phyloP scores from a whole-genome alignment of 2,888 invertebrate genomes.

The Apamea anceps region DNA sequence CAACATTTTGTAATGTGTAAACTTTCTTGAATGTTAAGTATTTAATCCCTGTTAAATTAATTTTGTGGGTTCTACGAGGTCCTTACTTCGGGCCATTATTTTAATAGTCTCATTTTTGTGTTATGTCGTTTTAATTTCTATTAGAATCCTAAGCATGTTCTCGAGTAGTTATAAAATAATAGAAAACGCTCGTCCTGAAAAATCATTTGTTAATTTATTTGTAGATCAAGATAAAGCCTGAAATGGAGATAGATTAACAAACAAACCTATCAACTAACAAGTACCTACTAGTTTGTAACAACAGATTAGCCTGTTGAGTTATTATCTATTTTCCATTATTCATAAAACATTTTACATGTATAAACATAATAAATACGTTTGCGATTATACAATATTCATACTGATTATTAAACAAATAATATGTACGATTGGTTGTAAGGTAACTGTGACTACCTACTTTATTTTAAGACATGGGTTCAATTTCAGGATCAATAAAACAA shows the following conservation, averaged over 20 bases:
- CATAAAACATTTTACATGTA: constrained; percentile 54
- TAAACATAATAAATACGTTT: constrained; percentile 50
- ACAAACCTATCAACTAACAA: constrained; percentile 7
- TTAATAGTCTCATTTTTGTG: not conserved
- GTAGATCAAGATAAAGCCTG: not conserved
- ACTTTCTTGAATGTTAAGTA: not conserved
- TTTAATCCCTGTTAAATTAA: not conserved
- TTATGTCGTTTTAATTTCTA: not conserved
- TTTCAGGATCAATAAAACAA: not conserved
- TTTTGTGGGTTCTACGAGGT: constrained; percentile 6
- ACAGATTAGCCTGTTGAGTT: constrained; percentile 47
- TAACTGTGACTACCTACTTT: constrained; percentile 4
- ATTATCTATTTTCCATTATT: constrained; percentile 60
- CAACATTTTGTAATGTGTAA: too few relatives aligned
- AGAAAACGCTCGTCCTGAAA: not conserved
- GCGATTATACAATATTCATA: constrained; percentile 12
- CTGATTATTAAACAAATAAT: constrained; percentile 39
- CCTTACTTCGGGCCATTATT: not conserved
- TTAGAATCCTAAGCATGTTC: not conserved
- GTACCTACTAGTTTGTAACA: constrained; percentile 19
- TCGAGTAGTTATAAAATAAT: not conserved
- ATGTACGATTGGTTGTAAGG: not conserved
- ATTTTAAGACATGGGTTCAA: not conserved
- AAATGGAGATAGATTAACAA: not conserved
- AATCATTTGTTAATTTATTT: not conserved